Base-by-base conservation (phyloP, 2,888 invertebrate species). In the Cacoxenus indagator region DNA sequence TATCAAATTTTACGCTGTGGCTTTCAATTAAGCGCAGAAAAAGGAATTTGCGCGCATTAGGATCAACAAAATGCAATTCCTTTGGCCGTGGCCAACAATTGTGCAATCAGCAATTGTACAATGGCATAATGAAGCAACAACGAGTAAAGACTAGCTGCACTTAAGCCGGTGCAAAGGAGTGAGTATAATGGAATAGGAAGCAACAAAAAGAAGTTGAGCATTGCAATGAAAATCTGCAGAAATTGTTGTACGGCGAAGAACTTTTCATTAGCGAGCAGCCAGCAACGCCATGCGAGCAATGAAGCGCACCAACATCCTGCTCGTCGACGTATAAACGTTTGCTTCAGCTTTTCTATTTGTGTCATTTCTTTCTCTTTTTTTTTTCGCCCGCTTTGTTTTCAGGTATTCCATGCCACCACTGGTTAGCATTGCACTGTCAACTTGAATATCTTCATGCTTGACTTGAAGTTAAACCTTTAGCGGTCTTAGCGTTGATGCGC, bases 381-480 rank as follows among this genome's bases (percentile, higher is more conserved):
- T n/a, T n/a, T n/a, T n/a, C n/a, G n/a, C n/a, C n/a, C n/a, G n/a
- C n/a, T n/a, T n/a, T n/a, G n/a, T n/a, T n/a, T n/a, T n/a, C n/a
- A n/a, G n/a, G n/a, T n/a, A n/a, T n/a, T n/a, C n/a, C n/a, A n/a
- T n/a, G n/a, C n/a, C n/a, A n/a, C n/a, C n/a, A n/a, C n/a, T n/a
- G n/a, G n/a, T 64, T 26, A 17, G 26, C 37, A 22, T 73, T 22
- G 43, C 17, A 59, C 73, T 67, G 45, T 70, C 65, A 51, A 68
- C 69, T 51, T 69, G 69, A 68, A 68, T 76, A 69, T 54, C 67
- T 68, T 73, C 68, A 73, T 69, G 67, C 66, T 64, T 29, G 24
- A 55, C 66, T 51, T 29, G 46, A 67, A 68, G 55, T 76, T 70
- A 48, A 70, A 37, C 48, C 51, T 22, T 4, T 48, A 62, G 43